Evolutionary conservation across 2,888 invertebrate species (phyloP).

Genomic region (Orthonevra nobilis): DNA sequence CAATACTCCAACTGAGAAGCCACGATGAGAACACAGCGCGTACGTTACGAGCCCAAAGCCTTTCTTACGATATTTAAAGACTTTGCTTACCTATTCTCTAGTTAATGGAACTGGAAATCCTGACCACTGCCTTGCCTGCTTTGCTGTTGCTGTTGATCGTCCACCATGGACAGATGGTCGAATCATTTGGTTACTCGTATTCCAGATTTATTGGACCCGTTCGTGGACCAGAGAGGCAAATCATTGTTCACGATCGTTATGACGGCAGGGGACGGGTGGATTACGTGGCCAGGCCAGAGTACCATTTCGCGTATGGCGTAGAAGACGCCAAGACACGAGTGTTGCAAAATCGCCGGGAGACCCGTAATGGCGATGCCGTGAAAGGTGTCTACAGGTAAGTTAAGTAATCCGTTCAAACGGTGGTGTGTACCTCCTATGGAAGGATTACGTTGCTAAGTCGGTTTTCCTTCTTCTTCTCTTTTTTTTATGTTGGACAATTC

Average conservation of each 20-base stretch:
- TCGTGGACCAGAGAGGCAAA: slow-evolving; percentile 82
- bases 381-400: slow-evolving; percentile 85
- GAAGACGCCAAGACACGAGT: slow-evolving; percentile 88
- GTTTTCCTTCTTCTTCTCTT: slow-evolving; percentile 8
- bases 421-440: slow-evolving; percentile 23
- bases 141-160: slow-evolving; percentile 32
- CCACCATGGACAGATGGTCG: slow-evolving; percentile 58
- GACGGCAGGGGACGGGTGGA: slow-evolving; percentile 83
- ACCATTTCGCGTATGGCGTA: slow-evolving; percentile 88
- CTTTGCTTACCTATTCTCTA: slow-evolving; percentile 45
- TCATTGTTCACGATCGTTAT: slow-evolving; percentile 75
- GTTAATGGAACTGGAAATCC: slow-evolving; percentile 48
- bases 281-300: slow-evolving; percentile 88
- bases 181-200: slow-evolving; percentile 84
- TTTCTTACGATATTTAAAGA: neutral
- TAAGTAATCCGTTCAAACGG: slow-evolving; percentile 39
- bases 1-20: slow-evolving; percentile 23
- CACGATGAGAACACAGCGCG: slow-evolving; percentile 38
- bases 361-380: slow-evolving; percentile 87
- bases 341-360: slow-evolving; percentile 87
- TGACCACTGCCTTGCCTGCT: slow-evolving; percentile 23
- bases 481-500: slow-evolving; percentile 7
- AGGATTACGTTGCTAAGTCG: slow-evolving; percentile 27
- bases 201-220: slow-evolving; percentile 88
- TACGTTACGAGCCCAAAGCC: slow-evolving; percentile 29